Evolutionary conservation across 2,888 invertebrate species (phyloP).

Genomic region (Eupithecia exiguata): DNA sequence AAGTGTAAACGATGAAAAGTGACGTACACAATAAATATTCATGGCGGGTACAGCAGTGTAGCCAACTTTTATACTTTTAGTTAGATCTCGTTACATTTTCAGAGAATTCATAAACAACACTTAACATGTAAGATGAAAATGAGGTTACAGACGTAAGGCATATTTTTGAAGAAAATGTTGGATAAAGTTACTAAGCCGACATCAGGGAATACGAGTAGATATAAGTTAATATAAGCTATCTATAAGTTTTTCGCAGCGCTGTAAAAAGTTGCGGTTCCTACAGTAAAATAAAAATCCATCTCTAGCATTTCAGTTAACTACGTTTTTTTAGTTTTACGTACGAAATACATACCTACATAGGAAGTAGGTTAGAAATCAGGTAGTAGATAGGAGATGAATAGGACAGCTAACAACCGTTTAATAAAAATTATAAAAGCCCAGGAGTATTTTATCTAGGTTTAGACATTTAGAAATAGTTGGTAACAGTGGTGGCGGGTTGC

Average conservation of each 20-base stretch:
- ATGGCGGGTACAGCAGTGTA: slow-evolving; percentile 37
- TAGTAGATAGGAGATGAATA: not conserved
- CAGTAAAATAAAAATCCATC: not conserved
- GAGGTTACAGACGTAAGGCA: not conserved
- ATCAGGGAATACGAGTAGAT: not conserved
- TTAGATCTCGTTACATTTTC: slow-evolving; percentile 10
- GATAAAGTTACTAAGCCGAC: slow-evolving; percentile 1
- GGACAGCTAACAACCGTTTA: not conserved
- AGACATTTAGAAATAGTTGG: slow-evolving; percentile 8
- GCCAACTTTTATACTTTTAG: slow-evolving; percentile 16
- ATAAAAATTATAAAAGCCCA: not conserved
- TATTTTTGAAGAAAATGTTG: not conserved
- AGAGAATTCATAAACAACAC: slow-evolving; percentile 6
- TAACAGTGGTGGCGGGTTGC: slow-evolving; percentile 14
- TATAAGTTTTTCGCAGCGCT: not conserved
- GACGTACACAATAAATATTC: slow-evolving; percentile 52
- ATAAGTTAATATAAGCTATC: too few relatives aligned
- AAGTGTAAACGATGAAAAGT: slow-evolving; percentile 45
- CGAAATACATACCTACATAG: too few relatives aligned
- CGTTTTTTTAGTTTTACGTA: not conserved
- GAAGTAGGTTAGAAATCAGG: not conserved
- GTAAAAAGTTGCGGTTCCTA: not conserved
- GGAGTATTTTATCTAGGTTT: not conserved
- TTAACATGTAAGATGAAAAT: slow-evolving; percentile 9
- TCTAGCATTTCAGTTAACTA: not conserved